Conservation (phyloP, 2,113 vertebrate species). For the Ifrita kowaldi region DNA sequence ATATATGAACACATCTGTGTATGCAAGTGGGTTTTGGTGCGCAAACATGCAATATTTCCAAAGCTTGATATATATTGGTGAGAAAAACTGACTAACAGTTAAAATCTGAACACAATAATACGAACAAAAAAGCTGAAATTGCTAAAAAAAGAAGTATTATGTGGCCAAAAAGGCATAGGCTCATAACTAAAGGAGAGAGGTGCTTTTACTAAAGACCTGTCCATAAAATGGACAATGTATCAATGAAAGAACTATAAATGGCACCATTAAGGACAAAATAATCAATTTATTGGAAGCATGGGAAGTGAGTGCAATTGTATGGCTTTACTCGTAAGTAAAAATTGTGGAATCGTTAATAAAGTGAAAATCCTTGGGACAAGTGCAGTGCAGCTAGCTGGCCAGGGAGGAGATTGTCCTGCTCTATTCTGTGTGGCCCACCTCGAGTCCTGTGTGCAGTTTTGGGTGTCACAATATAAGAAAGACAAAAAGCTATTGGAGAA, state of each 20-base stretch:
- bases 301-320: neutral
- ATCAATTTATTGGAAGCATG: neutral
- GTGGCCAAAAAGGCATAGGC: neutral
- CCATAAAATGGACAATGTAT: neutral
- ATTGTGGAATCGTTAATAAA: neutral
- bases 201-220: neutral
- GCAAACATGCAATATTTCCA: neutral
- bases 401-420: neutral
- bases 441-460: neutral
- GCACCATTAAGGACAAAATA: neutral
- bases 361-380: neutral
- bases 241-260: neutral
- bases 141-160: neutral
- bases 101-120: neutral
- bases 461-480: no score
- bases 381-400: neutral
- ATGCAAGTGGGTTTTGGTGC: neutral
- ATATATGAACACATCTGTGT: neutral
- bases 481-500: neutral
- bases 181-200: neutral
- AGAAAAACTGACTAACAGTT: neutral
- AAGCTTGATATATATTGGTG: neutral
- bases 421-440: fast-evolving
- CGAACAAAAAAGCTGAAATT: neutral
- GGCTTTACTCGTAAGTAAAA: neutral